Evolutionary conservation across 2,113 vertebrate genomes (phyloP).

Genomic region (Boleophthalmus pectinirostris): DNA sequence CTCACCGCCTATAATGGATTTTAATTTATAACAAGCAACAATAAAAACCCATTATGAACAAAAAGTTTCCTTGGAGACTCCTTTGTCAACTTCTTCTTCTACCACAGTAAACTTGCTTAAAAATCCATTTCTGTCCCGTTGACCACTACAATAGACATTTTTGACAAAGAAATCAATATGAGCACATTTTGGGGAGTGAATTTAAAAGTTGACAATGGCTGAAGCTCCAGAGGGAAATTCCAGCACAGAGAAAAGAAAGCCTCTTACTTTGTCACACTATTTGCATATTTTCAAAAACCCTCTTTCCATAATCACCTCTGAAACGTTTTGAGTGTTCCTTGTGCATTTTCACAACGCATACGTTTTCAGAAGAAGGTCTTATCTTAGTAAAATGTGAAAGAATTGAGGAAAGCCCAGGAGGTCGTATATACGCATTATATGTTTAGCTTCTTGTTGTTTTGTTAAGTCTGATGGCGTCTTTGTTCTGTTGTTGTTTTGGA

Average conservation of each 20-base stretch:
- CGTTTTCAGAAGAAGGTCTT: conserved; percentile 23
- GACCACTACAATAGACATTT: neutral
- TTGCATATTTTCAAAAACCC: conserved; percentile 62
- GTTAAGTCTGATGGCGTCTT: neutral
- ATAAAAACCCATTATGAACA: too few species aligned
- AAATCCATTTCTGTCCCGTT: neutral
- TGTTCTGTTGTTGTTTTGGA: neutral
- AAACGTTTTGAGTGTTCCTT: conserved; percentile 35
- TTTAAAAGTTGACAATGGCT: conserved; percentile 38
- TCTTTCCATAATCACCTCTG: conserved; percentile 48
- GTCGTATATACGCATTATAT: conserved; percentile 1
- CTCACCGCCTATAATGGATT: too few species aligned
- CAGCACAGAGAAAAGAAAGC: conserved; percentile 53
- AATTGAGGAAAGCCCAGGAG: neutral
- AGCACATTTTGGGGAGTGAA: conserved; percentile 19
- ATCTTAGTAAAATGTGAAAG: conserved; percentile 20
- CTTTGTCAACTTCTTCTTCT: too few species aligned
- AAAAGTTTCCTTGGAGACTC: too few species aligned
- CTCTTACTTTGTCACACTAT: conserved; percentile 56
- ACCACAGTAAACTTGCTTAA: neutral
- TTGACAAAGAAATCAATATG: neutral
- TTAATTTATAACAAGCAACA: too few species aligned
- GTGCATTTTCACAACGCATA: neutral
- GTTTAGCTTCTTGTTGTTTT: neutral
- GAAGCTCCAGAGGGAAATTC: conserved; percentile 25